Base-by-base conservation (phyloP, 1,140 invertebrate genomes). In the Caenorhabditis remanei region DNA sequence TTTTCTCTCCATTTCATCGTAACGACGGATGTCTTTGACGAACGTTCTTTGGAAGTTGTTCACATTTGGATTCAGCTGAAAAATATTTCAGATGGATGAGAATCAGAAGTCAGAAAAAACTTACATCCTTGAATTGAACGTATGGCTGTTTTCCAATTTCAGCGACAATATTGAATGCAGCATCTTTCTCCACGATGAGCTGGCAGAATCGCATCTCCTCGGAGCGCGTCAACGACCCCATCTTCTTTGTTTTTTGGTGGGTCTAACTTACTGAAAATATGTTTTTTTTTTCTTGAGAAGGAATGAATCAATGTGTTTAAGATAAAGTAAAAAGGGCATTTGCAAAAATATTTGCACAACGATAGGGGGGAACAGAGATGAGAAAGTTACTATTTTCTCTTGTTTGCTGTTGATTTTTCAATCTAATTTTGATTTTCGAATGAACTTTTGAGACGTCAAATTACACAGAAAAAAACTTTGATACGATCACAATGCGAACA, bases 1-100 rank as follows among this genome's bases (percentile, higher is more conserved):
- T 92, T 97, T 97, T 56, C 96, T 94, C 93, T 97, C 96, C 95
- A 98, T 96, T 93, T 97, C 96, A 93, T 97, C 96, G 92, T 96
- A 97, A 89, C 96, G 94, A 83, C 96, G 94, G 24, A 97, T 96
- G 93, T 97, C 96, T 90, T 95, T 95, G 11, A 97, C 96, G 93
- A 97, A 97, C 93, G 96, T 97, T 79, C 96, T 94, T 94, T 97
- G 96, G 91, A 97, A 97, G 32, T 95, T 95, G 93, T 96, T 97
- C 43, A 96, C 95, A 87, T 96, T 95, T 53, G 94, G 94, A 92
- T 97, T 97, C 71, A 93, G 85, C 92, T 93, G 87, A 88, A 87
- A 90, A 21, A 46, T 43, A 89, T 71, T 43, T 87, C 13, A 63
- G n/a, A 67, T 32, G 32, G 50, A 11, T 50, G 14, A 14, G 8